Conservation (phyloP, 2,113 vertebrate species). For the Callionymus lyra region DNA sequence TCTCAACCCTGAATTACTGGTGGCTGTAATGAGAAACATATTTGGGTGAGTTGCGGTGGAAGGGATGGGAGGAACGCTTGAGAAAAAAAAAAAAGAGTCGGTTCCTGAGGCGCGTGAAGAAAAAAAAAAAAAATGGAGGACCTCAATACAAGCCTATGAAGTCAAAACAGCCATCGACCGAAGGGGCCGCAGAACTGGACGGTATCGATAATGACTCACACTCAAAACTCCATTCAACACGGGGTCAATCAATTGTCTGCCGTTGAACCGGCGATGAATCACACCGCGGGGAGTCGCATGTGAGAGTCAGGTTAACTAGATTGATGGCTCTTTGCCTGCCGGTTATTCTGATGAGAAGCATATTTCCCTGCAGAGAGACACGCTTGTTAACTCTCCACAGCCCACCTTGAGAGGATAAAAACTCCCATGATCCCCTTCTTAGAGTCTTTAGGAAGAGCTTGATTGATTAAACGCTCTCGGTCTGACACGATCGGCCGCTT, state of each 20-base stretch:
- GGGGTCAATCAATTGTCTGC: conserved; percentile 34
- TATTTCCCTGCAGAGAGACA: too few species aligned
- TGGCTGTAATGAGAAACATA: conserved; percentile 13
- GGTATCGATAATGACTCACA: conserved; percentile 43
- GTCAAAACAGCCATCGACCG: conserved; percentile 55
- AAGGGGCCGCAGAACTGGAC: conserved; percentile 29
- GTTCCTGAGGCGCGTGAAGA: too few species aligned
- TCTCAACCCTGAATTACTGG: conserved; percentile 3
- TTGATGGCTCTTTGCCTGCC: too few species aligned
- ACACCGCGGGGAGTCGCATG: conserved; percentile 14
- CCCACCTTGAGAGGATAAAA: too few species aligned
- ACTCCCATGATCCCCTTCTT: too few species aligned
- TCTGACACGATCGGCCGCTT: too few species aligned
- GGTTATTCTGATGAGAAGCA: too few species aligned
- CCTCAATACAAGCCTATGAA: conserved; percentile 29
- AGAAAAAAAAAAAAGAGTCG: too few species aligned
- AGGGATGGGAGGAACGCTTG: conserved; percentile 12
- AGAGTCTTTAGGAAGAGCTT: too few species aligned
- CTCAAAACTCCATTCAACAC: conserved; percentile 20
- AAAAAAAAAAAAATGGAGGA: too few species aligned
- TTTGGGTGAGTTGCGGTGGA: conserved; percentile 3
- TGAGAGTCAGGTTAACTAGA: neutral
- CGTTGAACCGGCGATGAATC: conserved; percentile 28
- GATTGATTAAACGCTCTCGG: too few species aligned
- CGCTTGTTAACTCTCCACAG: too few species aligned